phyloP scores from a whole-genome alignment of 2,888 invertebrate species.

The Drosophila colorata region DNA sequence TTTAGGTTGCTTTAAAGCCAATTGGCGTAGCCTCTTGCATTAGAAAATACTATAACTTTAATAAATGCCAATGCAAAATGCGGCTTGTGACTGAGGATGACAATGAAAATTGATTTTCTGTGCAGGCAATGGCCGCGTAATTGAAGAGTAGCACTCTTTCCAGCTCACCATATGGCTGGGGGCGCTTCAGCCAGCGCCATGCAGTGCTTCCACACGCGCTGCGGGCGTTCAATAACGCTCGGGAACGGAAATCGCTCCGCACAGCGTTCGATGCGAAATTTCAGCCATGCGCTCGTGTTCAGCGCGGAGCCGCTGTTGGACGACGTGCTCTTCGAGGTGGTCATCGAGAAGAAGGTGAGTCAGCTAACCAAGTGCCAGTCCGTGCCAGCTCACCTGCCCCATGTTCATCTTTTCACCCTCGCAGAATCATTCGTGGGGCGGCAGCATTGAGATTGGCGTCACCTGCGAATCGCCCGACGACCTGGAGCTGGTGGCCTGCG shows the following conservation, averaged over 20 bases:
- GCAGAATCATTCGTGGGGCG: conserved; percentile 92
- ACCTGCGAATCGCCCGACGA: conserved; percentile 89
- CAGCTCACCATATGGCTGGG: conserved; percentile 47
- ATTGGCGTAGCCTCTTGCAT: no score
- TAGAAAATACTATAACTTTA: no score
- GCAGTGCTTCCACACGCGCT: conserved; percentile 86
- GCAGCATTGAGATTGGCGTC: conserved; percentile 91
- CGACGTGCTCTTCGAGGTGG: conserved; percentile 94
- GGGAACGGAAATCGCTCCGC: conserved; percentile 94
- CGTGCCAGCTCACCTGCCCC: not conserved
- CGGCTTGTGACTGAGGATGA: conserved; percentile 12
- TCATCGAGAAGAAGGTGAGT: conserved; percentile 93
- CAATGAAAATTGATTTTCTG: conserved; percentile 22
- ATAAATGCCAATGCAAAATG: conserved; percentile 2
- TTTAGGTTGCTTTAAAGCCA: not conserved
- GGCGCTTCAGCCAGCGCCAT: conserved; percentile 9
- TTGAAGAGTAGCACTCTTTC: conserved; percentile 1
- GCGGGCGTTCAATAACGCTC: conserved; percentile 94
- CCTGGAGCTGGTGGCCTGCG: conserved; percentile 90
- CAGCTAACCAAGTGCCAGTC: no score
- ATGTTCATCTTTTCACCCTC: no score
- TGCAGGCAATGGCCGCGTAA: conserved; percentile 1
- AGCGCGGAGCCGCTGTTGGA: conserved; percentile 92
- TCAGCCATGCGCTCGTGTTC: conserved; percentile 94
- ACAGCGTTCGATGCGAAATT: conserved; percentile 91